These are phyloP conservation scores for Willowsia nigromaculata DNA, from an alignment of 2,888 invertebrate species.

Conservation along the genomic window DNA sequence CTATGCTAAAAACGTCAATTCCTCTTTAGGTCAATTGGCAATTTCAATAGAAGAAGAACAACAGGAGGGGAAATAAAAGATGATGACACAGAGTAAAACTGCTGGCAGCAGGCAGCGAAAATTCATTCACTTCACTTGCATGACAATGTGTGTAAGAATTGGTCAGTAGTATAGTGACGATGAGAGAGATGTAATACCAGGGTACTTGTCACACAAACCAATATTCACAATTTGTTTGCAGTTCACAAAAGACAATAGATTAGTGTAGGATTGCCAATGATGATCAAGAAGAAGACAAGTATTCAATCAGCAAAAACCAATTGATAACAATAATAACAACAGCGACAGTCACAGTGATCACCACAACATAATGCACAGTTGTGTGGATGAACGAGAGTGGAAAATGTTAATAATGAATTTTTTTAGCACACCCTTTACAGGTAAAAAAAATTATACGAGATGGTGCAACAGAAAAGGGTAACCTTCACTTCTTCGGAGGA, in stretches of 20 bases:
- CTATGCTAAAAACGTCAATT: conserved; percentile 52
- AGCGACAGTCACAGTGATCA: neutral
- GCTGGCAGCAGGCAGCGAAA: neutral
- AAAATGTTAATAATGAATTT: conserved; percentile 43
- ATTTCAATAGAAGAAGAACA: conserved; percentile 39
- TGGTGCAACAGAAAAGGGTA: neutral
- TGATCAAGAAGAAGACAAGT: conserved; percentile 38
- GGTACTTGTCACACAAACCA: conserved; percentile 11
- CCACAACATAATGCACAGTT: neutral
- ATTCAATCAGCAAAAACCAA: conserved; percentile 47
- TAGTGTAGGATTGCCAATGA: neutral
- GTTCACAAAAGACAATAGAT: conserved; percentile 23
- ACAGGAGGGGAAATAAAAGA: conserved; percentile 2
- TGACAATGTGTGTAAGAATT: neutral
- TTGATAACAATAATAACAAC: conserved; percentile 34
- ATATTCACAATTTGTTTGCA: conserved; percentile 32
- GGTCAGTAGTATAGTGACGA: neutral
- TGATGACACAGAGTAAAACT: neutral
- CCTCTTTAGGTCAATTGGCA: conserved; percentile 64
- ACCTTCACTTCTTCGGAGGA: conserved; percentile 18
- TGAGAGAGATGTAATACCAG: neutral
- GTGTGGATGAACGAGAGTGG: neutral
- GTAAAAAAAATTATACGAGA: neutral
- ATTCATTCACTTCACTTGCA: conserved; percentile 28
- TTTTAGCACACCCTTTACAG: conserved; percentile 41